Evolutionary conservation across 64 coral and sea anemone species (phyloP), one percentile per base, ranked within the genome.

Genomic region (Porites lutea): DNA sequence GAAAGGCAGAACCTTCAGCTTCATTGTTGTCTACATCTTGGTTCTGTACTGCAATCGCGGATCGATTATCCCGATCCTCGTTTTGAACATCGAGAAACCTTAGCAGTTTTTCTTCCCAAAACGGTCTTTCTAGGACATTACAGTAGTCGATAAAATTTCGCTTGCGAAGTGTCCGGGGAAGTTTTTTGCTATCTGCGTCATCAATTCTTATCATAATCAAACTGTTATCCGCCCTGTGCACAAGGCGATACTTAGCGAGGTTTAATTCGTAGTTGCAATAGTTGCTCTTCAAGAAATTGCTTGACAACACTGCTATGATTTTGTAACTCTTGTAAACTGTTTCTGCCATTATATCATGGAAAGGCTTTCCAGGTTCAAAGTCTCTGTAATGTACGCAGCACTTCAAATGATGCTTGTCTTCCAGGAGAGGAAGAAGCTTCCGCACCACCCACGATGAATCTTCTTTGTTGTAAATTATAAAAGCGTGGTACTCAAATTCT

Each of bases 291-390:
- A 89, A 62, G 20, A 76, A 89, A 50, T 79, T 89, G 6, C 63
- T 89, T 74, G 88, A 89, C 12, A 79, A 54, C 55, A 89, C 88
- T 18, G 74, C 88, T 3, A 89, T 48, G 74, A 78, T 74, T 66
- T 89, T 89, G 14, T 59, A 45, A 61, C 88, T 89, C 20, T 89
- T 78, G n/a, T 89, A 89, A 59, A 89, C 72, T 27, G 72, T 79
- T 78, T 89, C 72, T 51, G 75, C 73, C 73, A 89, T 89, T 15
- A 19, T 78, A 6, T 89, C 88, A 13, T 76, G 54, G 49, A 89
- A 52, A 48, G 74, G 61, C 37, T 65, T 79, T 48, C 88, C 88
- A 78, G 49, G 73, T 89, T 23, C 27, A 52, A 89, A 89, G 75
- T 89, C 74, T 89, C 88, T 78, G 59, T 79, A 60, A 20, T 89